A percentile compares a stretch with the other conserved stretches of the same genome.
phyloP scores from a whole-genome alignment of 2,113 vertebrate genomes.

The Lepus timidus region DNA sequence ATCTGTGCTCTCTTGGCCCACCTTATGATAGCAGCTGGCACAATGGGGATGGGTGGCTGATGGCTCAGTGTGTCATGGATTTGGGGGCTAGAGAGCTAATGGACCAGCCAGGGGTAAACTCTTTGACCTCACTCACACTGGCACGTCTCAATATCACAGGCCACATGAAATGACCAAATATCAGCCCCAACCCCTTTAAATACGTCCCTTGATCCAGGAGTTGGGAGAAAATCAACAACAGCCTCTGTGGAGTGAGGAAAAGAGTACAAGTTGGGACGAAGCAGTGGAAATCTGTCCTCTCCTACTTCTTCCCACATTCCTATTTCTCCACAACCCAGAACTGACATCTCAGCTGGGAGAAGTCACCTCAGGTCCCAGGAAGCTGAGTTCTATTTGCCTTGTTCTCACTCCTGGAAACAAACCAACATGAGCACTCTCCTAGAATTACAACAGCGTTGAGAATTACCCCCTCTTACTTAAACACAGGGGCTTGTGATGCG shows the following conservation, averaged over 20 bases:
- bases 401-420: neutral
- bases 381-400: neutral
- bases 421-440: neutral
- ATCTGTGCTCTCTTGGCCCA: too few relatives aligned
- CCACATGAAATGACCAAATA: neutral
- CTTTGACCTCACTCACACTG: neutral
- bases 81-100: neutral
- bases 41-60: neutral
- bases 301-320: neutral
- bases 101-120: neutral
- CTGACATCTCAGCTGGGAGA: neutral
- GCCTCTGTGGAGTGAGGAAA: neutral
- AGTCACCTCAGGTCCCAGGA: neutral
- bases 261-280: neutral
- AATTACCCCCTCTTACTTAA: neutral
- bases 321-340: neutral
- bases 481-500: neutral
- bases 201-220: neutral
- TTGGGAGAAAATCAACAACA: neutral
- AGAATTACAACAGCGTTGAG: neutral
- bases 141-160: neutral
- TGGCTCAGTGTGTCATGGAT: neutral
- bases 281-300: neutral
- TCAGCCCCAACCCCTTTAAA: neutral
- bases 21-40: neutral